A percentile compares a stretch with the other conserved stretches of the same genome.
Conservation (phyloP, 2,888 invertebrate genomes). For the Plutella xylostella region DNA sequence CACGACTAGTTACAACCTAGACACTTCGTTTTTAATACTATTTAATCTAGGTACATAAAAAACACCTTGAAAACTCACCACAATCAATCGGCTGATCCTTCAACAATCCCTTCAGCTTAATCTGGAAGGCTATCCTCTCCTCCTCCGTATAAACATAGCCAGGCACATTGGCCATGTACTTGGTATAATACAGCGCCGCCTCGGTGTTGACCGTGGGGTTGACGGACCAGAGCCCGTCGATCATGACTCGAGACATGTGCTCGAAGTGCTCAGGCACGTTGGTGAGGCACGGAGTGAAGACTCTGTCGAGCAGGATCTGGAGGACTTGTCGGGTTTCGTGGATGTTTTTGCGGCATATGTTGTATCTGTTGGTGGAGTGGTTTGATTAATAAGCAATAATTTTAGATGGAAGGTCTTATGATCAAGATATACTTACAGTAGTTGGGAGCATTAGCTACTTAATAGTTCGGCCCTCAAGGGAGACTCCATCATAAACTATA, state of each 20-base stretch:
- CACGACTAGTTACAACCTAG: too few species aligned
- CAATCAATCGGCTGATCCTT: conserved; percentile 35
- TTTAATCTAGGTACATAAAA: too few species aligned
- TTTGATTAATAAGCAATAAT: too few species aligned
- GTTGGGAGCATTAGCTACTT: too few species aligned
- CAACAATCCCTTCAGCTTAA: conserved; percentile 28
- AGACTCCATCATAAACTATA: too few species aligned
- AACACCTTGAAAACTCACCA: conserved; percentile 26
- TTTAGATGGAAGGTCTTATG: too few species aligned
- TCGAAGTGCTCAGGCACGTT: conserved; percentile 73
- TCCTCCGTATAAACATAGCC: conserved; percentile 62
- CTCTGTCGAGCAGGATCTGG: conserved; percentile 65
- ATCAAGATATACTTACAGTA: too few species aligned
- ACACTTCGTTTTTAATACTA: too few species aligned
- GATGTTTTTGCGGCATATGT: conserved; percentile 74
- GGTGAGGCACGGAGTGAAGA: conserved; percentile 72
- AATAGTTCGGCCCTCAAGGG: too few species aligned
- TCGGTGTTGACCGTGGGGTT: conserved; percentile 71
- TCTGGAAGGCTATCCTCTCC: conserved; percentile 36
- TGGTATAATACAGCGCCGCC: conserved; percentile 66
- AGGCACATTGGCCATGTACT: conserved; percentile 64
- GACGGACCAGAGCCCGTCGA: conserved; percentile 77
- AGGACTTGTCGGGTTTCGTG: conserved; percentile 74
- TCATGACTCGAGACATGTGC: conserved; percentile 72
- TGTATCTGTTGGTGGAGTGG: conserved; percentile 65